Evolutionary conservation across 2,113 vertebrate genomes (phyloP).

Genomic region (Actenoides hombroni): DNA sequence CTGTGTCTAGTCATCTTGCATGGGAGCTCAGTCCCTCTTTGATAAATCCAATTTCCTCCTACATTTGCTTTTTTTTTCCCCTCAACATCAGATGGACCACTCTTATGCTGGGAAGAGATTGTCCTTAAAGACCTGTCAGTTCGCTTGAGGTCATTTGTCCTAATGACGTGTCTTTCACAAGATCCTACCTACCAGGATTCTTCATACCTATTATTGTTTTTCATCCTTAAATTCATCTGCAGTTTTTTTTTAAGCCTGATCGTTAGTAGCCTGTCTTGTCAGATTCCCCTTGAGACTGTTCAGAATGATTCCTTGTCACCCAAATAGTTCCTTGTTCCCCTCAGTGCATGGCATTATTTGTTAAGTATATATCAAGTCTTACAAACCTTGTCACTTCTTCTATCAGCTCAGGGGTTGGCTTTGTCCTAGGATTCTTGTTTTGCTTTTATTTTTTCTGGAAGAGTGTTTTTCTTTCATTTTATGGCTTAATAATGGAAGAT

Average conservation of each 20-base stretch:
- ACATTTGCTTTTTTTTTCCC: accelerated
- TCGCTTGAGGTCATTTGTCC: not conserved
- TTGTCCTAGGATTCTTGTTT: not conserved
- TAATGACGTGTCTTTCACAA: not conserved
- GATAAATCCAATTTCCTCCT: not conserved
- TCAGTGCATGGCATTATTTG: not conserved
- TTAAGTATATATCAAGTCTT: not conserved
- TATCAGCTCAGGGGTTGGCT: not conserved
- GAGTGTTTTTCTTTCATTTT: not conserved
- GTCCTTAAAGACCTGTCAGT: not conserved
- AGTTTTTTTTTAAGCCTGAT: not conserved
- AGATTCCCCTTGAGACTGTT: not conserved
- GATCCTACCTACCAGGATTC: not conserved
- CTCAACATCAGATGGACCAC: not conserved
- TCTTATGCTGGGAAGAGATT: not conserved
- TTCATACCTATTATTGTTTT: not conserved
- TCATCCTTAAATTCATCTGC: not conserved
- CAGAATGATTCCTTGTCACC: not conserved
- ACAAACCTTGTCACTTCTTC: not conserved
- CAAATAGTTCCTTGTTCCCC: not conserved
- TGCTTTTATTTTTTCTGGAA: not conserved
- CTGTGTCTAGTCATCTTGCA: not conserved
- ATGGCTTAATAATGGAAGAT: not conserved
- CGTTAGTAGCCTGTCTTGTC: not conserved
- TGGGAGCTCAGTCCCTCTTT: not conserved